These are phyloP conservation scores for Brachirus orientalis DNA, from an alignment of 2,113 vertebrate species.

Conservation along the genomic window DNA sequence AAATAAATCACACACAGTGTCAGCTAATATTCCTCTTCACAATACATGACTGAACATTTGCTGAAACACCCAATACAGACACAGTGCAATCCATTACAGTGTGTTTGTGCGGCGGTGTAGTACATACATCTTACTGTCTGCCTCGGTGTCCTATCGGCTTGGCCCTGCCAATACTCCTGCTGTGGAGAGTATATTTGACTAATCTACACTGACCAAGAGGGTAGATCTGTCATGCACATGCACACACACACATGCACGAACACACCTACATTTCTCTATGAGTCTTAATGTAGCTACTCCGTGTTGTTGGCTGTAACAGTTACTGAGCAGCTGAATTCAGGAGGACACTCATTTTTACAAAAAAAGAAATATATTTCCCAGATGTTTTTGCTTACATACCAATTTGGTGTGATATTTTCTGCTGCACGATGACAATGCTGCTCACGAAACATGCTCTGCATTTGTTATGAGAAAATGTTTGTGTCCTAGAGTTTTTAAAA, in stretches of 20 bases:
- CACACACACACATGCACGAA: constrained; percentile 5
- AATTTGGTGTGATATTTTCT: too few species aligned
- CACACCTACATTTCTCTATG: neutral
- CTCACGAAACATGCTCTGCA: too few species aligned
- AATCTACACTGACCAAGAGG: constrained; percentile 52
- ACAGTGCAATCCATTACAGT: constrained; percentile 50
- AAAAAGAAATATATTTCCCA: too few species aligned
- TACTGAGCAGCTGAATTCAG: too few species aligned
- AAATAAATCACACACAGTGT: constrained; percentile 6
- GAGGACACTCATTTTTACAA: too few species aligned
- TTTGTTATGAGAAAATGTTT: too few species aligned
- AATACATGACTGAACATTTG: constrained; percentile 66
- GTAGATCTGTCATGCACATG: constrained; percentile 28
- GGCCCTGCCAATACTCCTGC: constrained; percentile 71
- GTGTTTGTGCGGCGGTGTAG: constrained; percentile 62
- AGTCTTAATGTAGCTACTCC: neutral
- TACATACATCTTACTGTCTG: constrained; percentile 74
- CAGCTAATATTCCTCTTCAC: constrained; percentile 56
- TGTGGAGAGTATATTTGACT: constrained; percentile 70
- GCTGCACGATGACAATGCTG: too few species aligned
- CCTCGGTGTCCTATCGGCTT: constrained; percentile 60
- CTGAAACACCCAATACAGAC: constrained; percentile 57
- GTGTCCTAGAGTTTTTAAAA: too few species aligned
- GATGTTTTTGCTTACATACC: too few species aligned
- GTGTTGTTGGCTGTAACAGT: neutral